Evolutionary conservation across 2,888 invertebrate genomes (phyloP).

Genomic region (Zhuqinia jingwanae): DNA sequence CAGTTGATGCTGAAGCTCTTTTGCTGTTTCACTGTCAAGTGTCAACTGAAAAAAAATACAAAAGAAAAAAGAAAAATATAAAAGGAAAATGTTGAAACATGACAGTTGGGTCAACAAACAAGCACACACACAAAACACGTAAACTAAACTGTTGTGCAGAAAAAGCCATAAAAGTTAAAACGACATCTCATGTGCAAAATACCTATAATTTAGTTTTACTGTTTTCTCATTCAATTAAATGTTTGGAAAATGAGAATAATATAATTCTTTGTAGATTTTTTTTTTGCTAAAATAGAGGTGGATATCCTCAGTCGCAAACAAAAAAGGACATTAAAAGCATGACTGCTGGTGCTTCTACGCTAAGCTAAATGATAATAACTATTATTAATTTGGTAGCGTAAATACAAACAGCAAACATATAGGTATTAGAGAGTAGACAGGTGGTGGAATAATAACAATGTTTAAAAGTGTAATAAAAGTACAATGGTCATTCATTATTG

Average conservation of each 20-base stretch:
- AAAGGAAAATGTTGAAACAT: conserved; percentile 3
- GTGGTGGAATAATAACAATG: background rate
- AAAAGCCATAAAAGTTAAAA: conserved; percentile 6
- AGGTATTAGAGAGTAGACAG: background rate
- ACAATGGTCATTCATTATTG: conserved; percentile 38
- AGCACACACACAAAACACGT: background rate
- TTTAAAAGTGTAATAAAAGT: conserved; percentile 26
- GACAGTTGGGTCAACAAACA: conserved; percentile 48
- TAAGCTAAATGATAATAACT: no score
- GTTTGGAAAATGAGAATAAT: background rate
- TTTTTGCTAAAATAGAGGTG: conserved; percentile 10
- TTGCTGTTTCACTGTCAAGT: conserved; percentile 77
- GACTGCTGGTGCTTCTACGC: conserved; percentile 10
- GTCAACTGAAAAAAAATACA: conserved; percentile 77
- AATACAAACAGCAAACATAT: background rate
- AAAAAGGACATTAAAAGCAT: background rate
- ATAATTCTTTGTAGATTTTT: conserved; percentile 1
- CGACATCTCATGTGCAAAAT: background rate
- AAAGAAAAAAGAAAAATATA: conserved; percentile 21
- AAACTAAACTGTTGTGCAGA: background rate
- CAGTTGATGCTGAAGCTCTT: conserved; percentile 76
- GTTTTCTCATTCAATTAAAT: background rate
- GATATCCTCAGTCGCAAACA: background rate
- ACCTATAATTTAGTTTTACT: conserved; percentile 13
- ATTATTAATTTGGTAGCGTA: background rate